Conservation (phyloP, 1,140 invertebrate species). For the Bombus polaris region DNA sequence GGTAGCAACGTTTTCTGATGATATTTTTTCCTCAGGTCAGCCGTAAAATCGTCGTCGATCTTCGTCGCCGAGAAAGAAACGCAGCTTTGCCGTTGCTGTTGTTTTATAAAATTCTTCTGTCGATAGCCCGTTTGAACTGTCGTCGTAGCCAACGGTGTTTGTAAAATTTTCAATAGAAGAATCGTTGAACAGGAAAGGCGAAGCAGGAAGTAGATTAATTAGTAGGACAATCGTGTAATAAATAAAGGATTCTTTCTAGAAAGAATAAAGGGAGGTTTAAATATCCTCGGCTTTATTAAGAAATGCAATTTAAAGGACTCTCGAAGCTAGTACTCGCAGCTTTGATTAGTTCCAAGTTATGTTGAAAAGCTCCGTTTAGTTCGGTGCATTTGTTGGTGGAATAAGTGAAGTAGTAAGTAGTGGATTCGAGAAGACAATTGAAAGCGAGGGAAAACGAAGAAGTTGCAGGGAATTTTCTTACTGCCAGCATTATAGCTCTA, state of each 20-base stretch:
- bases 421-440: not conserved
- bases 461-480: not conserved
- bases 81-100: not conserved
- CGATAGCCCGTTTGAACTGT: not conserved
- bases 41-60: not conserved
- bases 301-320: not conserved
- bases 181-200: not conserved
- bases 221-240: not conserved
- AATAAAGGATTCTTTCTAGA: not conserved
- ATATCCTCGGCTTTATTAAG: not conserved
- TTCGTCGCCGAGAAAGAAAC: not conserved
- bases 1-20: not conserved
- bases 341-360: slow-evolving; percentile 1
- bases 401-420: not conserved
- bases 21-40: not conserved
- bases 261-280: not conserved
- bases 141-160: not conserved
- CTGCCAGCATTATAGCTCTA: not conserved
- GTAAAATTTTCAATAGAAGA: not conserved
- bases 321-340: not conserved
- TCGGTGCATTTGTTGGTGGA: not conserved
- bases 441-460: not conserved
- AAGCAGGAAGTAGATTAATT: not conserved
- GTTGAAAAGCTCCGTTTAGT: not conserved
- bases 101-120: not conserved